A percentile compares a stretch with the other conserved stretches of the same genome.
Evolutionary conservation across 2,113 vertebrate species (phyloP).

Genomic region (Suricata suricatta): DNA sequence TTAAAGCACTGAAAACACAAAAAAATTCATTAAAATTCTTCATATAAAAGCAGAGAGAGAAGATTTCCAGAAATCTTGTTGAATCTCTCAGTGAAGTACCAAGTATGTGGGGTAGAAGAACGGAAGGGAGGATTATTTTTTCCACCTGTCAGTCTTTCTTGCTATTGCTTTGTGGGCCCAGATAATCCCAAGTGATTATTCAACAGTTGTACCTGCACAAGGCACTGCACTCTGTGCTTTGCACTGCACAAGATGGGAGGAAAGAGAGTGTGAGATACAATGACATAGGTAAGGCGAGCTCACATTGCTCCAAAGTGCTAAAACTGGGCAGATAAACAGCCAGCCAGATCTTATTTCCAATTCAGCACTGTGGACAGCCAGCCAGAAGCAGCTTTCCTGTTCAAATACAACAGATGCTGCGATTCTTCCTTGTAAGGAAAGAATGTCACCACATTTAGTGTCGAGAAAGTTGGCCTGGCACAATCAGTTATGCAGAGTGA

Average conservation of each 20-base stretch:
- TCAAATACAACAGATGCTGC: conserved; percentile 51
- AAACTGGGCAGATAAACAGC: not conserved
- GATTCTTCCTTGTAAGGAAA: conserved; percentile 60
- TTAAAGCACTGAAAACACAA: not conserved
- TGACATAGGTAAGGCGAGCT: not conserved
- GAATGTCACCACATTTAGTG: not conserved
- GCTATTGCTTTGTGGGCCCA: not conserved
- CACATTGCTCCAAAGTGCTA: not conserved
- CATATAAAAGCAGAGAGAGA: not conserved
- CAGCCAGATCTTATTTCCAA: not conserved
- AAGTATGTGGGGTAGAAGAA: not conserved
- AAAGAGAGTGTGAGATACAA: not conserved
- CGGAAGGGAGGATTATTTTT: not conserved
- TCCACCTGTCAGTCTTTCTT: not conserved
- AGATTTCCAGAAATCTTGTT: not conserved
- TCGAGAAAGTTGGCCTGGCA: not conserved
- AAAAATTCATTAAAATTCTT: not conserved
- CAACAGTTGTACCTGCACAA: not conserved
- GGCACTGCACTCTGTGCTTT: not conserved
- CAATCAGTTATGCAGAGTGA: not conserved
- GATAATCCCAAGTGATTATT: not conserved
- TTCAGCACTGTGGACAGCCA: conserved; percentile 65
- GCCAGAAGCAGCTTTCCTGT: conserved; percentile 44
- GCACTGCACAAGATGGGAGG: not conserved
- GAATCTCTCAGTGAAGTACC: not conserved